Percentiles rank a stretch among this genome's conserved stretches.
Evolutionary conservation across 2,113 vertebrate genomes (phyloP).

Genomic region (Dryoscopus gambensis): DNA sequence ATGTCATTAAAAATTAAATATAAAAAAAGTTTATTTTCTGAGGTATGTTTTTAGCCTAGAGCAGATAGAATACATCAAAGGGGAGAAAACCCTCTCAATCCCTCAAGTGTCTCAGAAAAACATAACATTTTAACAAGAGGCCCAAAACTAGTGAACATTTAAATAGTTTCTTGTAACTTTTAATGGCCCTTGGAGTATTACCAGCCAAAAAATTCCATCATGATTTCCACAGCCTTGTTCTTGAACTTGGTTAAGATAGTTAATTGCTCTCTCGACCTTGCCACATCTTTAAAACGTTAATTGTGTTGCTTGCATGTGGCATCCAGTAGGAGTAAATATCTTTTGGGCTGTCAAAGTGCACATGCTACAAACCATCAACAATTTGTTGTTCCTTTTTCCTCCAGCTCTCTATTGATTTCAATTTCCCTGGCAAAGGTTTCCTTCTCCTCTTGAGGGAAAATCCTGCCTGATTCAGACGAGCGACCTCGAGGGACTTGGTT

Average conservation of each 20-base stretch:
- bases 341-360: not conserved
- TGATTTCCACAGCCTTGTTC: not conserved
- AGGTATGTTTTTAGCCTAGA: constrained; percentile 38
- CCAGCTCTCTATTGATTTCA: not conserved
- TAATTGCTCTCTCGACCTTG: not conserved
- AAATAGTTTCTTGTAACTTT: constrained; percentile 60
- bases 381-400: not conserved
- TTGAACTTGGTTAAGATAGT: not conserved
- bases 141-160: constrained; percentile 35
- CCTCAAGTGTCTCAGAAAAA: constrained; percentile 45
- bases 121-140: constrained; percentile 37
- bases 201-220: not conserved
- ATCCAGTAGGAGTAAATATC: not conserved
- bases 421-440: constrained; percentile 3
- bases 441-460: constrained; percentile 11
- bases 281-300: not conserved
- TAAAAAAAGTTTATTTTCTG: constrained; percentile 47
- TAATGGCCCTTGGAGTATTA: constrained; percentile 18
- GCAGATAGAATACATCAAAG: constrained; percentile 50
- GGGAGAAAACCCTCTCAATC: constrained; percentile 25
- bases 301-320: not conserved
- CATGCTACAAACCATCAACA: not conserved
- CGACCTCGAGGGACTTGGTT: not conserved
- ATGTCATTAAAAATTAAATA: constrained; percentile 59
- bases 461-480: not conserved